Evolutionary conservation across 2,797 vertebrate species (phyloP), one percentile per base, ranked within the genome.

Genomic region (Acrossocheilus fasciatus): DNA sequence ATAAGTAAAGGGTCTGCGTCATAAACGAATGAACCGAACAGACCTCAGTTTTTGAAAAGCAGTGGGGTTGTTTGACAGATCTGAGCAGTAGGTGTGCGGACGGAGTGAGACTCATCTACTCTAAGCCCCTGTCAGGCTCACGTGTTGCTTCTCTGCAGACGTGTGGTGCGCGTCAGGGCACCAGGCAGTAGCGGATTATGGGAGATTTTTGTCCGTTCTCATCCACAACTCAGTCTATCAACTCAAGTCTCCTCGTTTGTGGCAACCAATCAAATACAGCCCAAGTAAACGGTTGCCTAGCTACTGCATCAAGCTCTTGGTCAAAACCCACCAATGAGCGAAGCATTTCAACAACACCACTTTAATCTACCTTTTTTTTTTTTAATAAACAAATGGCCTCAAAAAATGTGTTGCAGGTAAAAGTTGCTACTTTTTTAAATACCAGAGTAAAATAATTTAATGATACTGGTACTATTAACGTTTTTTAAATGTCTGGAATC

Each of bases 211-310:
- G 66, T 52, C 59, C 50, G 54, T 82, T 76, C 73, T 79, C 66
- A 54, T 72, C 81, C 87, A 50, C 74, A 80, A 81, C 80, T 85
- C 43, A 77, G 70, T 39, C 83, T 85, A 86, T 74, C 85, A 82
- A 74, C 84, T 79, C 84, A 76, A 84, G 86, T 84, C 86, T 89
- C 74, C 70, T 81, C 64, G 6, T 85, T 86, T 84, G 57, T 41
- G 43, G 52, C 86, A 87, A 64, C 90, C 89, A 87, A 87, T 90
- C 84, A 82, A 20, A 82, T 66, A 59, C 68, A 50, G 68, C 41
- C 30, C 68, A 41, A 83, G 86, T 68, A 54, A 88, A 90, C 36
- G 81, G 91, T 91, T 91, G 91, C 91, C 91, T 91, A 90, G 91
- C 82, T 91, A 91, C 91, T 89, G 87, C 64, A 80, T 89, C 88